These are phyloP conservation scores for Mus minutoides DNA, from an alignment of 2,797 vertebrate species.

Conservation along the genomic window DNA sequence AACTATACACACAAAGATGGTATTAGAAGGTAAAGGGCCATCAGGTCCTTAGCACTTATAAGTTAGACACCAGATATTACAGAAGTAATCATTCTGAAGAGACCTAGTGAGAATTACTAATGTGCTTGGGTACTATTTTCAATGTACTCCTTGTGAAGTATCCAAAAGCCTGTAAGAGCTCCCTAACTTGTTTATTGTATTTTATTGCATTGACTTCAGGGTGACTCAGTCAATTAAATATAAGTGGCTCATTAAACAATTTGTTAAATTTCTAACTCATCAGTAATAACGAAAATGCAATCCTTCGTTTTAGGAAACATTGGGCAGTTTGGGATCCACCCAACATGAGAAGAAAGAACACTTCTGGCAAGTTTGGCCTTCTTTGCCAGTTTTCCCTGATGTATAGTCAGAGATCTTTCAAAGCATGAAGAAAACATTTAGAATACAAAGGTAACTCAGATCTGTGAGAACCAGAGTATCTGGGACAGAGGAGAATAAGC, in stretches of 20 bases:
- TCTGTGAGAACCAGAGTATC: background rate
- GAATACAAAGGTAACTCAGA: conserved; percentile 40
- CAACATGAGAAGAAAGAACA: background rate
- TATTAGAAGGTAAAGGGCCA: background rate
- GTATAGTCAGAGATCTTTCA: conserved; percentile 9
- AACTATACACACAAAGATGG: background rate
- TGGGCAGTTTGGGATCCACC: background rate
- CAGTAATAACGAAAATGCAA: background rate
- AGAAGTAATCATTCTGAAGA: background rate
- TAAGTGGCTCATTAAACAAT: conserved; percentile 40
- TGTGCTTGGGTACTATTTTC: conserved; percentile 22
- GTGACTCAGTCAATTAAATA: conserved; percentile 20
- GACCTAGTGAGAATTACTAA: background rate
- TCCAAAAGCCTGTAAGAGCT: background rate
- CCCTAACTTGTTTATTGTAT: conserved; percentile 21
- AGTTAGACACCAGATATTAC: background rate
- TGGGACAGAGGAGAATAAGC: background rate
- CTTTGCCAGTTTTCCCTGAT: conserved; percentile 29
- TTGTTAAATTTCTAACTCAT: conserved; percentile 20
- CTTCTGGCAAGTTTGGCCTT: background rate
- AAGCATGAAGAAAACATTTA: conserved; percentile 17
- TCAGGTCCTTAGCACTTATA: background rate
- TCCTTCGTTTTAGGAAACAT: conserved; percentile 22
- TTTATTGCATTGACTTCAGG: background rate
- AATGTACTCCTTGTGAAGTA: background rate